Percentiles rank a stretch among this genome's conserved stretches.
Conservation (phyloP, 1,140 invertebrate species). For the Parapsyche elsis region DNA sequence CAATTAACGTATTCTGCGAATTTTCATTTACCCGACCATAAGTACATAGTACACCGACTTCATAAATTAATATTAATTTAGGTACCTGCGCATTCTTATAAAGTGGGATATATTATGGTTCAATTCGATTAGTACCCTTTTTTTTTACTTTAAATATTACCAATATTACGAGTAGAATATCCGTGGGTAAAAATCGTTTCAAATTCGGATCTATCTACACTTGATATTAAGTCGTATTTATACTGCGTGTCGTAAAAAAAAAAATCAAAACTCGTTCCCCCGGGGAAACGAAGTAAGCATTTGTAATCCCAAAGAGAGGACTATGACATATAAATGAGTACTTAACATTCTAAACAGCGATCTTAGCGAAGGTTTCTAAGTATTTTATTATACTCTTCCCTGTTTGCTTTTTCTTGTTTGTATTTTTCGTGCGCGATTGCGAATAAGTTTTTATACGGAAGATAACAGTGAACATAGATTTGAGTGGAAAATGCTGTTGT, state of each 20-base stretch:
- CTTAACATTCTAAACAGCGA: constrained; percentile 49
- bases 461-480: background rate
- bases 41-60: too few relatives aligned
- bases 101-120: too few relatives aligned
- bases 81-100: too few relatives aligned
- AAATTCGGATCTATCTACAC: background rate
- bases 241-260: constrained; percentile 24
- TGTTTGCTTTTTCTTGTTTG: constrained; percentile 33
- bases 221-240: background rate
- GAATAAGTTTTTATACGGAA: constrained; percentile 33
- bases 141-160: too few relatives aligned
- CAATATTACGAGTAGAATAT: too few relatives aligned
- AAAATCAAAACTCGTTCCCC: constrained; percentile 25
- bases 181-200: background rate
- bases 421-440: constrained; percentile 31
- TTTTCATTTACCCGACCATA: too few relatives aligned
- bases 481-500: too few relatives aligned
- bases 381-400: constrained; percentile 44
- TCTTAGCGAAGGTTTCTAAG: constrained; percentile 44
- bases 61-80: too few relatives aligned
- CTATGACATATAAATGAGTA: constrained; percentile 45
- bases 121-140: too few relatives aligned
- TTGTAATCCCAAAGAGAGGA: constrained; percentile 44
- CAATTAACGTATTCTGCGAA: too few relatives aligned
- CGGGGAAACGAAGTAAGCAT: constrained; percentile 34